Evolutionary conservation across 2,888 invertebrate genomes (phyloP), one percentile per base, ranked within the genome.

Genomic region (Cephalotes varians): DNA sequence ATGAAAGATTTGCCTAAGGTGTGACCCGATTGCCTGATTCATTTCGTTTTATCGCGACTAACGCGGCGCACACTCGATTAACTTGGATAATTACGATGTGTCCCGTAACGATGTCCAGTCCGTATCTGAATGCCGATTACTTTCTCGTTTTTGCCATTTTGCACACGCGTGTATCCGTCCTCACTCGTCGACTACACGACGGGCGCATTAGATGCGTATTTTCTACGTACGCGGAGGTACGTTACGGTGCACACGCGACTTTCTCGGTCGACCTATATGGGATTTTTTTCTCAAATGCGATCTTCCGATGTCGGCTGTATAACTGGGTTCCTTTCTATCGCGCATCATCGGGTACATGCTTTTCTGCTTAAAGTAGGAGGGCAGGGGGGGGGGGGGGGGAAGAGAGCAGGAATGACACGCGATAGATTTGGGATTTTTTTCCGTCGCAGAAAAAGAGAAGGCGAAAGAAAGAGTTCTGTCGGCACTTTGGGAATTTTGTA

Each of bases 221-320:
- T 74, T 79, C 54, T 67, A 80, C 25, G 64, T 81, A 56, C 60
- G 56, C 21, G 60, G 51, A 62, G n/a, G 49, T 76, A 73, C 62
- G 72, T 65, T 72, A 67, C 79, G 83, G 73, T 77, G 85, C 83
- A 82, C 62, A 81, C 71, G 84, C 86, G 86, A 90, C 91, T 92
- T 92, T 92, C 92, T 89, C 91, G 90, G 85, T 87, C 91, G 91
- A 91, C 90, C 91, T 87, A 91, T 91, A 88, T 90, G 86, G 79
- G 54, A 86, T 86, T 90, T 89, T 90, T 88, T 85, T 82, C 79
- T 77, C 60, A 56, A 81, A 81, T 73, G 67, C 83, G 83, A 77
- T 71, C 73, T 64, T 81, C 79, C 44, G n/a, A 9, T n/a, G 64
- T 15, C 40, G 76, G 77, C 76, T 67, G 80, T 65, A 56, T 65